Percentiles rank a stretch among this genome's conserved stretches.
Conservation (phyloP, 2,113 vertebrate genomes). For the Recurvirostra avosetta region DNA sequence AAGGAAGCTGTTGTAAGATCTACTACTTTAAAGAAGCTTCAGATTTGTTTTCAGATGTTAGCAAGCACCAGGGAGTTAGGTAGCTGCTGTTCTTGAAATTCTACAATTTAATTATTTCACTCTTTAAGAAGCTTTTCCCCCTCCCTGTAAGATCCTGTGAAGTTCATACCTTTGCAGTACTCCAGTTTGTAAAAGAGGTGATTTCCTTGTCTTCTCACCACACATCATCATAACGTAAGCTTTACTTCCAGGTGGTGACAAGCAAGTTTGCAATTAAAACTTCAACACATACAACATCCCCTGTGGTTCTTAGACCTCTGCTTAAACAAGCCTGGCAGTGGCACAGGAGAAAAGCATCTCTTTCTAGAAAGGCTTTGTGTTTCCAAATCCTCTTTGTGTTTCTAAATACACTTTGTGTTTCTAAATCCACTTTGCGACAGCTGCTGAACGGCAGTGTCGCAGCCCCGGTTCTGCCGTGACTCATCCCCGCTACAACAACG, state of each 20-base stretch:
- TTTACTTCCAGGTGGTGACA: neutral
- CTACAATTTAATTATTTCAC: neutral
- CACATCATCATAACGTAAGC: neutral
- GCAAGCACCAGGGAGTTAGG: neutral
- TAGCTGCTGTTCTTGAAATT: neutral
- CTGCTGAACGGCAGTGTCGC: neutral
- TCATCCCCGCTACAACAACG: neutral
- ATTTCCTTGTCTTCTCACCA: neutral
- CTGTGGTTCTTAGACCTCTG: neutral
- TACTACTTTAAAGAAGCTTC: neutral
- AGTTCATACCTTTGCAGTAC: neutral
- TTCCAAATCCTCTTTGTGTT: neutral
- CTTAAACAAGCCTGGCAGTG: neutral
- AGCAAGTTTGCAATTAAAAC: neutral
- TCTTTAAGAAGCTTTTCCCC: neutral
- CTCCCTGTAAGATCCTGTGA: neutral
- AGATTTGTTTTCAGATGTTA: neutral
- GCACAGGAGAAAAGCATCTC: neutral
- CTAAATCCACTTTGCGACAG: neutral
- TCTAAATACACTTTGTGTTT: neutral
- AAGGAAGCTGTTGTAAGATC: neutral
- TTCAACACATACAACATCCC: neutral
- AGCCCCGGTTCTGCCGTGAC: accelerated
- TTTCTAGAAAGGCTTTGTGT: neutral
- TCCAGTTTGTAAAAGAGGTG: neutral